Evolutionary conservation across 2,797 vertebrate species (phyloP), one percentile per base, ranked within the genome.

Genomic region (Crenichthys baileyi): DNA sequence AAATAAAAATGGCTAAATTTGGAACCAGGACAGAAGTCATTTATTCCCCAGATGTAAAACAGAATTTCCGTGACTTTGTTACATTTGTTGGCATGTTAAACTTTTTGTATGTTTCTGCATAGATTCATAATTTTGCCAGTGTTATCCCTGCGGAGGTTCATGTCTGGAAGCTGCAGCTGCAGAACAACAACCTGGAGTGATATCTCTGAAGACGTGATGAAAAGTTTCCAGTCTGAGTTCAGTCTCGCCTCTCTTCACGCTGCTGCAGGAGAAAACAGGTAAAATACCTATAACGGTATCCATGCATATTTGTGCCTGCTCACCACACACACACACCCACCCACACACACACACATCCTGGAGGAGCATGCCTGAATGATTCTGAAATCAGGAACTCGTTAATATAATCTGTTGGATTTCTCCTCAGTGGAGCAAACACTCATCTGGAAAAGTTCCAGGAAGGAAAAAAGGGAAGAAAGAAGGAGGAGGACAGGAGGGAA

Each of bases 271-370:
- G 93, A 90, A 94, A 94, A 95, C 92, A 94, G 90, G 70, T 88
- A 91, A 86, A 94, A 95, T 96, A 95, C 94, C 95, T 95, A 95
- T 74, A 96, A 96, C 94, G 95, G 95, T 95, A 96, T 95, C 92
- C 95, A 96, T 96, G 95, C 95, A 96, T 95, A 95, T 94, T 93
- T 91, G 95, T 95, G 95, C 95, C 93, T 76, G 90, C 84, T 90
- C 88, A 88, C 92, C 86, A 77, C 44, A 70, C 81, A 73, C 65
- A 56, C 73, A 76, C 73, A 78, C 39, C 63, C 73, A 65, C n/a
- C n/a, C 51, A 31, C 74, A 67, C 76, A 13, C 80, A 56, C 60
- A 44, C 80, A 78, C 74, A 91, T 92, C 91, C 89, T 91, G 84
- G 87, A 94, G 92, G 90, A 94, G 88, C 95, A 94, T 96, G 95